A percentile compares a stretch with the other conserved stretches of the same genome.
Evolutionary conservation across 2,888 invertebrate species (phyloP).

Genomic region (Meliscaeva auricollis): DNA sequence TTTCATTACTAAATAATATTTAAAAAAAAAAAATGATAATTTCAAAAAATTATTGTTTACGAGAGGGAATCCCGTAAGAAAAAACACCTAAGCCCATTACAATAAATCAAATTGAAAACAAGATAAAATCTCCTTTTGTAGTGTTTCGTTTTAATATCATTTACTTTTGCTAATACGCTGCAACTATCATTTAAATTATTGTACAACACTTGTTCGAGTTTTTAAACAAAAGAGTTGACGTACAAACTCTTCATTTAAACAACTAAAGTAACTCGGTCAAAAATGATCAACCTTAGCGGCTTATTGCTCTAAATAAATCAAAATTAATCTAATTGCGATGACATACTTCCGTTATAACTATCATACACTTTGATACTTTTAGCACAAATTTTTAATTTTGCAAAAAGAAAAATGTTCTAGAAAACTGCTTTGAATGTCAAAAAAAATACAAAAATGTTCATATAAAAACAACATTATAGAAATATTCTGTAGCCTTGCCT

Average conservation of each 20-base stretch:
- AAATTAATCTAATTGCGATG: not conserved
- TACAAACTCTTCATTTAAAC: not conserved
- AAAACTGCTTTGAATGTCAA: not conserved
- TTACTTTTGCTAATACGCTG: too few species aligned
- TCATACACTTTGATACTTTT: not conserved
- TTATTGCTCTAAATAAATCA: not conserved
- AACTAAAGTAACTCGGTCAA: too few species aligned
- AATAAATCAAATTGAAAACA: too few species aligned
- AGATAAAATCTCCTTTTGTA: too few species aligned
- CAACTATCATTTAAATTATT: not conserved
- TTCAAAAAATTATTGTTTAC: too few species aligned
- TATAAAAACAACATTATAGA: conserved; percentile 4
- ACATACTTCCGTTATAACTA: not conserved
- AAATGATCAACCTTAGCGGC: not conserved
- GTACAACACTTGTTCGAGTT: not conserved
- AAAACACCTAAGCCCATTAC: too few species aligned
- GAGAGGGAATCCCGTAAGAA: too few species aligned
- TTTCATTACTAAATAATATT: too few species aligned
- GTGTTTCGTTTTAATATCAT: too few species aligned
- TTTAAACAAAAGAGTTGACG: conserved; percentile 19
- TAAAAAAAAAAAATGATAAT: too few species aligned
- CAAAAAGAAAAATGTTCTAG: conserved; percentile 3
- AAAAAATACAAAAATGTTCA: not conserved
- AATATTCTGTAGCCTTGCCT: conserved; percentile 40
- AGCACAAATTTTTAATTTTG: not conserved